Conservation (phyloP, 2,113 vertebrate species). For the Apteryx mantelli region DNA sequence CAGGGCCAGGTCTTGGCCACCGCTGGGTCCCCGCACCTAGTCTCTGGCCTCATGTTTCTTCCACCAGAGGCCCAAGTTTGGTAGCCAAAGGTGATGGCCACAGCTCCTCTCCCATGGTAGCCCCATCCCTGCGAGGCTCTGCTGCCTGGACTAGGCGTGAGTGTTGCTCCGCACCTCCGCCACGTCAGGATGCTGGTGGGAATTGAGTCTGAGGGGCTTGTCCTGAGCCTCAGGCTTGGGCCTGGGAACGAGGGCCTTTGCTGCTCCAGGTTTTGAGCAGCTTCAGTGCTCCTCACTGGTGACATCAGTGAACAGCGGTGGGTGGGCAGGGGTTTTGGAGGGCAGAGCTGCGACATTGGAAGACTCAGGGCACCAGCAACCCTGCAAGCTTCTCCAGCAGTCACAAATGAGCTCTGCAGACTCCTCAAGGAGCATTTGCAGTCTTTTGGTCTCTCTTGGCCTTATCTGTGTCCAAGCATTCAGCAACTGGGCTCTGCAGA, state of each 20-base stretch:
- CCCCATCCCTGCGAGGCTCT: too few species aligned
- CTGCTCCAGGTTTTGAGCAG: background rate
- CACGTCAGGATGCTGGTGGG: background rate
- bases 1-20: too few species aligned
- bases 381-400: background rate
- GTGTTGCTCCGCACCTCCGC: too few species aligned
- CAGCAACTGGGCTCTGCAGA: background rate
- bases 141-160: too few species aligned
- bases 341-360: background rate
- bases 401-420: fast-evolving
- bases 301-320: background rate
- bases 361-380: background rate
- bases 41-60: background rate
- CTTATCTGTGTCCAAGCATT: background rate
- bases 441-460: too few species aligned
- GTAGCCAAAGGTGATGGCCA: too few species aligned
- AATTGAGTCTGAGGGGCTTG: fast-evolving
- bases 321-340: fast-evolving
- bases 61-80: too few species aligned
- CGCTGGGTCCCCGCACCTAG: too few species aligned
- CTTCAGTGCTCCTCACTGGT: background rate
- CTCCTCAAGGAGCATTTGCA: fast-evolving
- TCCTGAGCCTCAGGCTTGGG: background rate
- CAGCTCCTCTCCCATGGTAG: too few species aligned
- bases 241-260: background rate